These are phyloP conservation scores for Camelus bactrianus DNA, from an alignment of 2,113 vertebrate species.

Conservation along the genomic window DNA sequence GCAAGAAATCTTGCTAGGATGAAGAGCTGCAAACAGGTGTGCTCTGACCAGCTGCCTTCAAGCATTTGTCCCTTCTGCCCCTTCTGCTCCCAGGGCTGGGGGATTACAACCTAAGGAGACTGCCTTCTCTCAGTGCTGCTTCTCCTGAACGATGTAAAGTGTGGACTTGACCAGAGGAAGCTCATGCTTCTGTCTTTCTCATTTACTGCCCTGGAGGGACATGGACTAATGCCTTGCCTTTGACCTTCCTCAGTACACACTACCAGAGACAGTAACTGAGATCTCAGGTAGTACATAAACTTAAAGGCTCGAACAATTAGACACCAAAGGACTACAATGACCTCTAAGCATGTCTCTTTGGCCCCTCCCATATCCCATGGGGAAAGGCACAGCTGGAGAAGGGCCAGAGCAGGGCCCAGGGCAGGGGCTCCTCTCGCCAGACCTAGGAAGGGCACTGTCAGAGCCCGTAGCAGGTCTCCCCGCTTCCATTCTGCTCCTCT, in stretches of 20 bases:
- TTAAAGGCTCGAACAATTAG: not conserved
- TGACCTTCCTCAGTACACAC: not conserved
- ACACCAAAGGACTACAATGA: not conserved
- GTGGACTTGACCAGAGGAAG: not conserved
- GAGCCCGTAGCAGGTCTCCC: not conserved
- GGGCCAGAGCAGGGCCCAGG: not conserved
- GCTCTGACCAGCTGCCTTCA: not conserved
- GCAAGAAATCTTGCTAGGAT: not conserved
- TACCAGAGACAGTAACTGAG: not conserved
- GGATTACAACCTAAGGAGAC: not conserved
- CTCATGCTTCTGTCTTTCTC: not conserved
- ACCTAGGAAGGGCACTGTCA: not conserved
- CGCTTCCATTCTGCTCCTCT: not conserved
- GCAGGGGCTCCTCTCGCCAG: not conserved
- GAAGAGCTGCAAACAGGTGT: not conserved
- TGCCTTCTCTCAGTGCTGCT: not conserved
- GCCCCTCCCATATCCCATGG: not conserved
- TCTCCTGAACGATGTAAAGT: not conserved
- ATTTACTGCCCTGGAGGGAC: not conserved
- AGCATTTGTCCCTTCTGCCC: not conserved
- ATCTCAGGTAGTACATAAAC: not conserved
- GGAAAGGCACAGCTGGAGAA: not conserved
- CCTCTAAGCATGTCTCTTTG: not conserved
- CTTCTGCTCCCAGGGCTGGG: not conserved
- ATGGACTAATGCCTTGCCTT: not conserved